Evolutionary conservation across 2,888 invertebrate species (phyloP).

Genomic region (Liposcelis brunnea): DNA sequence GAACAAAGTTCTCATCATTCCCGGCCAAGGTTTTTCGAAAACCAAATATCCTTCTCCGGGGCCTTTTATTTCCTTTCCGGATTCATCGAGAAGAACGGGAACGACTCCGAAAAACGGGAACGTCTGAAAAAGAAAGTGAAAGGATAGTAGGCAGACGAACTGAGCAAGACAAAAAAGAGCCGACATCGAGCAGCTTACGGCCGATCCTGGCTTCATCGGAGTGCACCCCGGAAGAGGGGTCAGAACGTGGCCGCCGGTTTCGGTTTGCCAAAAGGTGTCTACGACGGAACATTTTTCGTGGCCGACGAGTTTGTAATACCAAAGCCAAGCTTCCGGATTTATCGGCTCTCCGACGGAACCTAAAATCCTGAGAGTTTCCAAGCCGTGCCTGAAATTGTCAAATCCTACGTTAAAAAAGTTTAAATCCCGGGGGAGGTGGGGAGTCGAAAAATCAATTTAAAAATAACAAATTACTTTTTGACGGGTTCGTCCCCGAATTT

Average conservation of each 20-base stretch:
- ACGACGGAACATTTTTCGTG: slow-evolving; percentile 74
- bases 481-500: slow-evolving; percentile 80
- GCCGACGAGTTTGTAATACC: slow-evolving; percentile 80
- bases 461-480: slow-evolving; percentile 37
- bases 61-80: slow-evolving; percentile 68
- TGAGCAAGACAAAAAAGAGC: slow-evolving; percentile 5
- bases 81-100: slow-evolving; percentile 72
- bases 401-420: slow-evolving; percentile 12
- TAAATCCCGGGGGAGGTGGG: background rate
- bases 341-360: slow-evolving; percentile 99
- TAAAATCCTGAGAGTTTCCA: slow-evolving; percentile 54
- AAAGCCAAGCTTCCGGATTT: slow-evolving; percentile 94
- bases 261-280: slow-evolving; percentile 99
- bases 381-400: slow-evolving; percentile 44
- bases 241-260: slow-evolving; percentile 94
- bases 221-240: slow-evolving; percentile 92
- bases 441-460: too few species aligned
- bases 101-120: slow-evolving; percentile 96
- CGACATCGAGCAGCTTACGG: slow-evolving; percentile 42
- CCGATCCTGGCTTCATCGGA: slow-evolving; percentile 94
- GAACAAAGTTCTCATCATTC: slow-evolving; percentile 89
- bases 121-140: slow-evolving; percentile 36
- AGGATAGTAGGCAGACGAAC: background rate
- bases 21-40: slow-evolving; percentile 92
- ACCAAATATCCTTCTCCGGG: slow-evolving; percentile 90